These are phyloP conservation scores for Zoanthus gigantus DNA, from an alignment of 92 coral and sea anemone species.

Conservation along the genomic window DNA sequence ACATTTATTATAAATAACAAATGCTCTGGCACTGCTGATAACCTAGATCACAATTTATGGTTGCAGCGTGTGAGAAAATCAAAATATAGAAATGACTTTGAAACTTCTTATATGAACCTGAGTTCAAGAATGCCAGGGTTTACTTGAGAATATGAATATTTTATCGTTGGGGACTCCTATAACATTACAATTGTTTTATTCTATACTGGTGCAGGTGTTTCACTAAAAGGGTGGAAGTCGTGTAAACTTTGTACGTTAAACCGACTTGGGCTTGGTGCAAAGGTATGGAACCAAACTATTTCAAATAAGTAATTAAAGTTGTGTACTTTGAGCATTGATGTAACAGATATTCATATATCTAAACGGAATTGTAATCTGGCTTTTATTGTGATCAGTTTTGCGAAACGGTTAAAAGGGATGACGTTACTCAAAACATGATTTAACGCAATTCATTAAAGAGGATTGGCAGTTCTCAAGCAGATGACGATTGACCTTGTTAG, in stretches of 20 bases:
- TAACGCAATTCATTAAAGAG: too few relatives aligned
- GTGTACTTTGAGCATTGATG: too few relatives aligned
- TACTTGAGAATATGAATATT: background rate
- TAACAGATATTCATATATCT: too few relatives aligned
- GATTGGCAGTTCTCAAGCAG: too few relatives aligned
- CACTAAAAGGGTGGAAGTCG: conserved; percentile 50
- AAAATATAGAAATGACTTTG: background rate
- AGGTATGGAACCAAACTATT: conserved; percentile 53
- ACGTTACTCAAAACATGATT: too few relatives aligned
- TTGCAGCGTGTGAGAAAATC: background rate
- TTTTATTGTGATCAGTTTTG: too few relatives aligned
- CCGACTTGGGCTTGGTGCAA: conserved; percentile 64
- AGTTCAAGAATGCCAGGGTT: background rate
- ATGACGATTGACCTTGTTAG: too few relatives aligned
- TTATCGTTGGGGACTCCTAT: background rate
- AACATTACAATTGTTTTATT: background rate
- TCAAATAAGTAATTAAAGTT: background rate
- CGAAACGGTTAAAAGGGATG: too few relatives aligned
- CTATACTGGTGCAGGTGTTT: conserved; percentile 54
- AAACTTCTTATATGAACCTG: background rate
- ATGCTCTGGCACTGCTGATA: background rate
- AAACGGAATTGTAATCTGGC: too few relatives aligned
- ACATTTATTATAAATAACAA: background rate
- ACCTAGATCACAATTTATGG: background rate
- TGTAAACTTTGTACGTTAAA: conserved; percentile 70